Conservation (phyloP, 2,797 vertebrate species). For the Poecilia gillii region DNA sequence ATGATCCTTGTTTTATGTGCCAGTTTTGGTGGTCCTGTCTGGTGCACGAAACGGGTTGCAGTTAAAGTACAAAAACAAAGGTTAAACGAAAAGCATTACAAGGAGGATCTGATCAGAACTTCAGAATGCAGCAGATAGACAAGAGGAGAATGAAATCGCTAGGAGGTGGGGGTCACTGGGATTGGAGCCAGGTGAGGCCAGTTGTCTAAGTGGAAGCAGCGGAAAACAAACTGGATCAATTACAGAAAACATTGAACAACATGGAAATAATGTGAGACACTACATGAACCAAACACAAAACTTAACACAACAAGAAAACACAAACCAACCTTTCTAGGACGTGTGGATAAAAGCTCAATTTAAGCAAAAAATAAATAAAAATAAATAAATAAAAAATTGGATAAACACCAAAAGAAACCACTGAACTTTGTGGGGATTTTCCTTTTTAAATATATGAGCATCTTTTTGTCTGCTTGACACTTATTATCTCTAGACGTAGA, state of each 20-base stretch:
- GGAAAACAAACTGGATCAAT: background rate
- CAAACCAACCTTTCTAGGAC: background rate
- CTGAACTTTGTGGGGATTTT: background rate
- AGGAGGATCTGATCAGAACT: background rate
- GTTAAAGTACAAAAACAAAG: background rate
- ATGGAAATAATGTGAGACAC: background rate
- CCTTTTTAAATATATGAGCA: background rate
- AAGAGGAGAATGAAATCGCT: background rate
- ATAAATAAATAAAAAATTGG: background rate
- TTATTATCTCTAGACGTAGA: background rate
- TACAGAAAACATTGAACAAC: background rate
- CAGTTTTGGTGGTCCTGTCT: background rate
- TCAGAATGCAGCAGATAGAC: background rate
- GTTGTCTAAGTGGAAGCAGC: background rate
- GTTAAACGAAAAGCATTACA: background rate
- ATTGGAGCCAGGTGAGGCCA: background rate
- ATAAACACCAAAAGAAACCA: background rate
- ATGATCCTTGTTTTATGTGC: background rate
- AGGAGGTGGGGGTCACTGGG: background rate
- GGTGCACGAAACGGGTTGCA: background rate
- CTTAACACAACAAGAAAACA: background rate
- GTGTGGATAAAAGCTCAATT: background rate
- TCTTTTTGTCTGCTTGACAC: background rate
- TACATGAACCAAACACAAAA: background rate
- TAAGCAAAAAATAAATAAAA: background rate